phyloP scores from a whole-genome alignment of 1,140 invertebrate species.

The Choristoneura fumiferana region DNA sequence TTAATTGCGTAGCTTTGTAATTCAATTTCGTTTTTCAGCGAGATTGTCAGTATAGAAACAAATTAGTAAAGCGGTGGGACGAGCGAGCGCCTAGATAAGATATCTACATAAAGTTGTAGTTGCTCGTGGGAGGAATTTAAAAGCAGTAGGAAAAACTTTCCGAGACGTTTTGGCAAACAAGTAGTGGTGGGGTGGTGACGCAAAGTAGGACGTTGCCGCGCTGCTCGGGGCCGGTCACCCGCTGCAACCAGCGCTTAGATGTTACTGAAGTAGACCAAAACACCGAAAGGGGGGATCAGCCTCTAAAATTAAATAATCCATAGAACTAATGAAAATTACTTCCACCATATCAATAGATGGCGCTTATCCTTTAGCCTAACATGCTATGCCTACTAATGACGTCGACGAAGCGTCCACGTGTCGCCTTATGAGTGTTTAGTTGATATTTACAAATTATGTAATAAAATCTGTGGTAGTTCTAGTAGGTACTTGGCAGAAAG shows the following conservation, averaged over 20 bases:
- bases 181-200: constrained; percentile 19
- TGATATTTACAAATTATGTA: no score
- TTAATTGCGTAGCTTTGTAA: not conserved
- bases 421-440: no score
- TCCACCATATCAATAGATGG: no score
- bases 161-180: constrained; percentile 32
- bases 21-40: not conserved
- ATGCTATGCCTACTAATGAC: no score
- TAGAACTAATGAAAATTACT: no score
- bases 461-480: no score
- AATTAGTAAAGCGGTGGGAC: constrained; percentile 23
- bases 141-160: constrained; percentile 29
- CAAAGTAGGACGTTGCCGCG: constrained; percentile 24
- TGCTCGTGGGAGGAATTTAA: constrained; percentile 23
- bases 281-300: no score
- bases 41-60: constrained; percentile 18
- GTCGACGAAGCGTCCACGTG: no score
- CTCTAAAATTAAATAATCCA: no score
- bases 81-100: constrained; percentile 14
- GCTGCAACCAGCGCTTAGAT: not conserved
- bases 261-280: no score
- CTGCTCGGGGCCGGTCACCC: not conserved
- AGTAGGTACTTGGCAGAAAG: no score
- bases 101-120: constrained; percentile 11
- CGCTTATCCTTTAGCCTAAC: no score